Base-by-base conservation (phyloP, 2,888 invertebrate species). In the Drosophila kuntzei region DNA sequence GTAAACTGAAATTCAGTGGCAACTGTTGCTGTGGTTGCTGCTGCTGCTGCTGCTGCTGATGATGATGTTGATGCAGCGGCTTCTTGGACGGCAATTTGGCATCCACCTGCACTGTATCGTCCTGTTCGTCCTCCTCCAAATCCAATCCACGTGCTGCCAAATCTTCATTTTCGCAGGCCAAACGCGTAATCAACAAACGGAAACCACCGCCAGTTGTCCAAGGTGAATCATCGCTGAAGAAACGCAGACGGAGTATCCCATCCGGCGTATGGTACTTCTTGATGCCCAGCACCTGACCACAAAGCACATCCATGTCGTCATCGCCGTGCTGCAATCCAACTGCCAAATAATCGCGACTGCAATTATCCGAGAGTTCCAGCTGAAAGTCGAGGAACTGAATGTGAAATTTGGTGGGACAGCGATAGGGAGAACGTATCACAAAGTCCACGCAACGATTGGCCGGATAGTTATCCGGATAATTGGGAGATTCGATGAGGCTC, bases 341-440 rank as follows among this genome's bases (percentile, higher is more conserved):
- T 73, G 93, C 93, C 46, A 95, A 79, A 62, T 93, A 93, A 86
- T 94, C 94, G 39, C 92, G 92, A 5, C 79, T 83, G 86, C 94
- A 95, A 63, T 93, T 93, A 6, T 87, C 74, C 4, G 94, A 93
- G 1, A 92, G 66, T 74, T 93, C 92, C 39, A 94, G 68, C 62
- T 92, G 86, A 74, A 95, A 94, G 80, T 94, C 93, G 41, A 94
- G 82, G 79, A 94, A 94, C 76, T 94, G 93, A 29, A 95, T 90
- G 65, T 93, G 93, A 79, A 93, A 94, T 47, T 92, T 91, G 49
- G 93, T 93, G 12, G 93, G 91, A 71, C 94, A 94, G 6, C 90
- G 91, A 51, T 89, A 90, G 3, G 92, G 92, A 1, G 94, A 94
- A 61, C 93, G 93, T 22, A 95, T 81, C 4, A 91, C 90, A 75